phyloP scores from a whole-genome alignment of 2,113 vertebrate species.

The Pelmatolapia mariae region DNA sequence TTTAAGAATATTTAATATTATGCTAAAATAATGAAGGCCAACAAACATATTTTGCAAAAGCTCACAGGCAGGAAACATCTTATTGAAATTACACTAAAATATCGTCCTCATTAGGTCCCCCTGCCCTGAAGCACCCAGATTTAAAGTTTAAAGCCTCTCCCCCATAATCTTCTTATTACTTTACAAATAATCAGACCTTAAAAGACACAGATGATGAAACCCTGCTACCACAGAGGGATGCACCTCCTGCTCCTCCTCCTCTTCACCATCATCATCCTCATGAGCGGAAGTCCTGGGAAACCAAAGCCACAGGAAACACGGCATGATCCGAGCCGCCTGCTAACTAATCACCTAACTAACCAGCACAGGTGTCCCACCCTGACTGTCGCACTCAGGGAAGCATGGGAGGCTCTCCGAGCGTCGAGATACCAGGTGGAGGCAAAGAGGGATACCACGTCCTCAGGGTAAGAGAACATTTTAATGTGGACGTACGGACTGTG shows the following conservation, averaged over 20 bases:
- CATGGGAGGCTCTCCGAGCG: slow-evolving; percentile 87
- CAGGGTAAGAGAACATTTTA: slow-evolving; percentile 65
- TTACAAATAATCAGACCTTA: background rate
- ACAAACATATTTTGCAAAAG: background rate
- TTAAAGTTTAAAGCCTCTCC: background rate
- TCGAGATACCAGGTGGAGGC: slow-evolving; percentile 88
- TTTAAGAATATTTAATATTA: background rate
- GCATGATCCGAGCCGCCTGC: background rate
- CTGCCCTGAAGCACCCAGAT: background rate
- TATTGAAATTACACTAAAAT: background rate
- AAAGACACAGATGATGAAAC: background rate
- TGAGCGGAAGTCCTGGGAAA: slow-evolving; percentile 50
- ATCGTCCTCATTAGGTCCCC: background rate
- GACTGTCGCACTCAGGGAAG: background rate
- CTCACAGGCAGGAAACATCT: background rate
- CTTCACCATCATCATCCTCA: background rate
- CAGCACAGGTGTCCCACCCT: background rate
- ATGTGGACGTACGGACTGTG: background rate
- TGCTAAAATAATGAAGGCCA: background rate
- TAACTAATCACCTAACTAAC: background rate
- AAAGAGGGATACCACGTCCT: slow-evolving; percentile 92
- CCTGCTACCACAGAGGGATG: background rate
- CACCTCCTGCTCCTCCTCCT: background rate
- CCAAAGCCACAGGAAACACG: slow-evolving; percentile 4
- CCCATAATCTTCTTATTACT: background rate